Conservation (phyloP, 2,797 vertebrate species). For the Silurus lanzhouensis region DNA sequence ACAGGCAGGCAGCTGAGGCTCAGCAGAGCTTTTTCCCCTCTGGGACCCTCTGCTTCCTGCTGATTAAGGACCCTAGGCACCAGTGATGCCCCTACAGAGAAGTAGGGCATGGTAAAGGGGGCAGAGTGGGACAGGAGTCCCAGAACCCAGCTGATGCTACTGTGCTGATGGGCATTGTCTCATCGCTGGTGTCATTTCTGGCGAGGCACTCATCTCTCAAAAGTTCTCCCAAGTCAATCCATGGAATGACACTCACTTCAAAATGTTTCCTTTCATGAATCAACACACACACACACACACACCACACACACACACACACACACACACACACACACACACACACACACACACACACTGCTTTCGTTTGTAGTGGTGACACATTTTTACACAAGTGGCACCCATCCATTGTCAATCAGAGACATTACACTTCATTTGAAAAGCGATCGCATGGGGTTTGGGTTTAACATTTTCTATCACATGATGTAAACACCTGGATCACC, state of each 20-base stretch:
- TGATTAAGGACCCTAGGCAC: slow-evolving; percentile 75
- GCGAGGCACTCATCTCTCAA: slow-evolving; percentile 70
- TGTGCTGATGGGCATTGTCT: slow-evolving; percentile 53
- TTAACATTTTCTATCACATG: neutral
- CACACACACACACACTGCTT: neutral
- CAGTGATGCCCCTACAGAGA: slow-evolving; percentile 60
- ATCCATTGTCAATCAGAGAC: neutral
- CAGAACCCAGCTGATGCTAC: slow-evolving; percentile 58
- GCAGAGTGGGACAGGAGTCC: slow-evolving; percentile 49
- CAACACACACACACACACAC: slow-evolving; percentile 35
- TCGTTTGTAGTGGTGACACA: neutral
- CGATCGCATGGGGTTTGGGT: slow-evolving; percentile 23
- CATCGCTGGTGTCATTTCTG: slow-evolving; percentile 66
- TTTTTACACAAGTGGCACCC: neutral
- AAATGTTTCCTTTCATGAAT: slow-evolving; percentile 44
- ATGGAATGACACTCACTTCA: slow-evolving; percentile 21
- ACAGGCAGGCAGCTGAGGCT: slow-evolving; percentile 68
- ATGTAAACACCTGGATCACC: slow-evolving; percentile 13
- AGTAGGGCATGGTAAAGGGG: slow-evolving; percentile 36
- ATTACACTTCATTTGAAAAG: slow-evolving; percentile 18
- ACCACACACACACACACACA: neutral
- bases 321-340: slow-evolving; percentile 6
- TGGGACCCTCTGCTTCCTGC: slow-evolving; percentile 75
- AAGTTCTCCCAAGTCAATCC: slow-evolving; percentile 60
- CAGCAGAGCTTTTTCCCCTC: slow-evolving; percentile 52